These are phyloP conservation scores for Pollachius pollachius DNA, from an alignment of 2,113 vertebrate species.

Conservation along the genomic window DNA sequence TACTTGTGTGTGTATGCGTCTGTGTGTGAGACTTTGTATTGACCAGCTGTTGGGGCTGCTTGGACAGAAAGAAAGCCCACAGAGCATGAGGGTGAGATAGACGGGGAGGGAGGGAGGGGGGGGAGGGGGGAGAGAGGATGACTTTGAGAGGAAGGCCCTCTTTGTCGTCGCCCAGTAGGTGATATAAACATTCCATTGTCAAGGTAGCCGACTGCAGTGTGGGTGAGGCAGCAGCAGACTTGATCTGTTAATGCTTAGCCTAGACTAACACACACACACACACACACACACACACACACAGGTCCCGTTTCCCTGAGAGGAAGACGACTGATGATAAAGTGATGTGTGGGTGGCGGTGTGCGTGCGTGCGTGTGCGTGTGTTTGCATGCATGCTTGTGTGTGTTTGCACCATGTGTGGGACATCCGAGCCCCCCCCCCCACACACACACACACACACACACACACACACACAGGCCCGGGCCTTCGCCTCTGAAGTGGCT, in stretches of 20 bases:
- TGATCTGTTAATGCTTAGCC: constrained; percentile 34
- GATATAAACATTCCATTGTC: constrained; percentile 11
- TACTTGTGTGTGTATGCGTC: not conserved
- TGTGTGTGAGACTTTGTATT: not conserved
- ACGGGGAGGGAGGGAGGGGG: too few species aligned
- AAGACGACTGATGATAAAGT: too few species aligned
- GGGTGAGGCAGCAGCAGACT: not conserved
- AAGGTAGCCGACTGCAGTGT: constrained; percentile 18
- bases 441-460: too few species aligned
- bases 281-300: constrained; percentile 1
- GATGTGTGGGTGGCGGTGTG: not conserved
- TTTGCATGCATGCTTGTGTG: not conserved
- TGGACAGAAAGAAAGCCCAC: not conserved
- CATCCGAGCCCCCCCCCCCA: too few species aligned
- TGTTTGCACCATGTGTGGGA: not conserved
- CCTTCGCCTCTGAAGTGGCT: not conserved
- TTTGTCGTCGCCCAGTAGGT: constrained; percentile 12
- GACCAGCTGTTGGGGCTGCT: constrained; percentile 22
- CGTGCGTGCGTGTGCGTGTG: too few species aligned
- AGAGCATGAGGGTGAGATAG: constrained; percentile 5
- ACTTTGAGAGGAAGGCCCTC: not conserved
- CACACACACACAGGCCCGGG: too few species aligned
- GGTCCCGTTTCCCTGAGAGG: too few species aligned
- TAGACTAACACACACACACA: constrained; percentile 1
- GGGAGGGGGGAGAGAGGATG: not conserved